phyloP scores from a whole-genome alignment of 2,113 vertebrate species.

The Rhegmatorhina hoffmannsi region DNA sequence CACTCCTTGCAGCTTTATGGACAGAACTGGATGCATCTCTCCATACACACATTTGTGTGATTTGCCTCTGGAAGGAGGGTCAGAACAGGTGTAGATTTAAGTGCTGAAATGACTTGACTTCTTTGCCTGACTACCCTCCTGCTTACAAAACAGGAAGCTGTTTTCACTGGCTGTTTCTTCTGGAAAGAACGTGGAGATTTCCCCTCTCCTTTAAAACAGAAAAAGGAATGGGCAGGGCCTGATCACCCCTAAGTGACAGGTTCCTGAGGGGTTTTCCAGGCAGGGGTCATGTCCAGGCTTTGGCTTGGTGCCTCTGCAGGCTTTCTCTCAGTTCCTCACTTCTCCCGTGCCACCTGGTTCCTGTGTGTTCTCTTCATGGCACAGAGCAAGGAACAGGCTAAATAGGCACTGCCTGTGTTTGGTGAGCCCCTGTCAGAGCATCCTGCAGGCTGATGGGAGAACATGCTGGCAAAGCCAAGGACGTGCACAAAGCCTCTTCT shows the following conservation, averaged over 20 bases:
- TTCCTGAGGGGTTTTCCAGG: background rate
- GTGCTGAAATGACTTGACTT: background rate
- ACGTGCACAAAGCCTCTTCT: background rate
- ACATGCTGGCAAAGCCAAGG: background rate
- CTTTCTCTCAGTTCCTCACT: background rate
- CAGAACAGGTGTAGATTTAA: background rate
- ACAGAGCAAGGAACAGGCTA: rapidly evolving
- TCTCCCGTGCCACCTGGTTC: background rate
- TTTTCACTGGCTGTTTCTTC: constrained; percentile 4
- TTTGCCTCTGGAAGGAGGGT: background rate
- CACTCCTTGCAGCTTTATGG: background rate
- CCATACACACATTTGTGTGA: background rate
- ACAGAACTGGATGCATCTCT: background rate
- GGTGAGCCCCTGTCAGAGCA: background rate
- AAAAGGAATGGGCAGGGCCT: background rate
- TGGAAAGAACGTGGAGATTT: background rate
- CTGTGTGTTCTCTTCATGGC: background rate
- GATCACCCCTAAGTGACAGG: background rate
- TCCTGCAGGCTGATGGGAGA: background rate
- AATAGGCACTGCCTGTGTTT: rapidly evolving
- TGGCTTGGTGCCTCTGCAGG: background rate
- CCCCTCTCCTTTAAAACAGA: background rate
- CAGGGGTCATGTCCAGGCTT: background rate
- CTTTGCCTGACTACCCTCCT: background rate
- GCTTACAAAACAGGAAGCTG: constrained; percentile 32